Evolutionary conservation across 2,888 invertebrate species (phyloP).

Genomic region (Lasioglossum villosulum): DNA sequence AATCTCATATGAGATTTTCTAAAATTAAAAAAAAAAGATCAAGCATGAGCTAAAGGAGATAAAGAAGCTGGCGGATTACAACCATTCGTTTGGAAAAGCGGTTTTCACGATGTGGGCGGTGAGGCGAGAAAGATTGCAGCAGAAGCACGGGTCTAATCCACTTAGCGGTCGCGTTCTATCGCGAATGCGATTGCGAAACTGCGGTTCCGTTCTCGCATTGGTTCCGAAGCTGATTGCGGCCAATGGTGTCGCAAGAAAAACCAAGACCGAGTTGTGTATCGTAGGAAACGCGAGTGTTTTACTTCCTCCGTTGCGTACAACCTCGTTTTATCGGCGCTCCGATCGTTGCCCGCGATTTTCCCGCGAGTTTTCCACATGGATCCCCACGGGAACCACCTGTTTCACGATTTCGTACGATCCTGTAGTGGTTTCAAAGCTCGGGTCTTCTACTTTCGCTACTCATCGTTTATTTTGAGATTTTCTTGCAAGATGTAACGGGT

Average conservation of each 20-base stretch:
- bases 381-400: neutral
- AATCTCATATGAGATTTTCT: no score
- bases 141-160: constrained; percentile 67
- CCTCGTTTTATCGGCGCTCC: neutral
- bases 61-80: neutral
- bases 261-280: constrained; percentile 9
- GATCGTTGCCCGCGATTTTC: neutral
- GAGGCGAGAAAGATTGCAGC: constrained; percentile 49
- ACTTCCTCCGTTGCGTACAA: constrained; percentile 53
- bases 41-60: neutral
- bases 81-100: neutral
- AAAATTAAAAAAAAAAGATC: no score
- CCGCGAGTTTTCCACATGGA: neutral
- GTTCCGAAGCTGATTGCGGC: constrained; percentile 47
- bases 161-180: constrained; percentile 66
- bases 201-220: constrained; percentile 59
- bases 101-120: neutral
- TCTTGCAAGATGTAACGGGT: no score
- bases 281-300: constrained; percentile 38
- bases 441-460: no score
- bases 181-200: constrained; percentile 62
- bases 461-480: no score
- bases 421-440: neutral
- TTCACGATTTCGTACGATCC: neutral
- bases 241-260: constrained; percentile 38